Percentiles rank a stretch among this genome's conserved stretches.
Conservation (phyloP, 2,797 vertebrate species). For the Cirrhinus molitorella region DNA sequence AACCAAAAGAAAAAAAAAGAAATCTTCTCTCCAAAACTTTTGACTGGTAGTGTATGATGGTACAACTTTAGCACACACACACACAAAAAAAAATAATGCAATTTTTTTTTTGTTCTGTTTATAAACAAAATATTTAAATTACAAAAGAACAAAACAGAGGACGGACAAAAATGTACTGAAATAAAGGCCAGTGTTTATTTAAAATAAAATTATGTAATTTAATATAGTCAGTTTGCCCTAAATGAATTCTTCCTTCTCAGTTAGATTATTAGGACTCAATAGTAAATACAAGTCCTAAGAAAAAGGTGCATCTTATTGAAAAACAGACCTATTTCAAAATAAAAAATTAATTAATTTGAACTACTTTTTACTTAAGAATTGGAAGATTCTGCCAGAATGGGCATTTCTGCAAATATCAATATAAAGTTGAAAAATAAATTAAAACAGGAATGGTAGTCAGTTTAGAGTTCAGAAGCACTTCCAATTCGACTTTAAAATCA, state of each 20-base stretch:
- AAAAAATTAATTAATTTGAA: neutral
- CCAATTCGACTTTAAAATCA: neutral
- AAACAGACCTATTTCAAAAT: neutral
- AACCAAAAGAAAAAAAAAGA: too few relatives aligned
- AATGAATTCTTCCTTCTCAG: neutral
- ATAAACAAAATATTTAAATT: neutral
- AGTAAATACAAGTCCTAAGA: neutral
- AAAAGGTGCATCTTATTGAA: neutral
- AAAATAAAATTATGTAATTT: neutral
- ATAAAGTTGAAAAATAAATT: slow-evolving; percentile 20
- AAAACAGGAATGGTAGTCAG: neutral
- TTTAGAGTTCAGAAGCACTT: slow-evolving; percentile 2
- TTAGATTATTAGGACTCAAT: neutral
- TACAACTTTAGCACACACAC: neutral
- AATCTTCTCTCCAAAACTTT: too few relatives aligned
- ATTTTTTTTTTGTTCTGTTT: too few relatives aligned
- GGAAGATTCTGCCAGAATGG: neutral
- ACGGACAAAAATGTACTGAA: neutral
- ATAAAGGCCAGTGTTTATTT: slow-evolving; percentile 8
- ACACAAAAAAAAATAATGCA: neutral
- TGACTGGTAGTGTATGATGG: neutral
- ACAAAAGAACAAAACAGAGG: neutral
- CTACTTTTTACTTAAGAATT: neutral
- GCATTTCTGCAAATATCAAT: neutral
- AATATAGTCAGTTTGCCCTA: neutral